Base-by-base conservation (phyloP, 1,140 invertebrate genomes). In the Hermetia illucens region DNA sequence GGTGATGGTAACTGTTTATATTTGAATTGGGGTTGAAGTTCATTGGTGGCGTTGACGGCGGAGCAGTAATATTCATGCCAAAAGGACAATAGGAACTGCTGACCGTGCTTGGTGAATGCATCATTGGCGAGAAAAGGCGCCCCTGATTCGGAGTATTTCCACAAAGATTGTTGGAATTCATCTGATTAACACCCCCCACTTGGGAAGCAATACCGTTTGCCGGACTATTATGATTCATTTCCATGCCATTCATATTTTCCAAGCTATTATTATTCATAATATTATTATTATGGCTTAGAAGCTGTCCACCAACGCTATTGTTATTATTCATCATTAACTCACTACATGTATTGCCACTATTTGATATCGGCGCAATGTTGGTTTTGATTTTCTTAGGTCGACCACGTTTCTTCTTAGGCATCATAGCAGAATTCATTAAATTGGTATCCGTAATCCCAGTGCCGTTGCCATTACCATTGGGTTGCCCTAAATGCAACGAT, bases 311-410 rank as follows among this genome's bases (percentile, higher is more conserved):
- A n/a, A n/a, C n/a, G n/a, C n/a, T n/a, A n/a, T 12, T 50, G 41
- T 34, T 37, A 29, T 5, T 52, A n/a, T n/a, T n/a, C n/a, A n/a
- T n/a, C n/a, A n/a, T n/a, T n/a, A n/a, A n/a, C n/a, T n/a, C n/a
- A n/a, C n/a, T n/a, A n/a, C n/a, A n/a, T n/a, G n/a, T n/a, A n/a
- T n/a, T n/a, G n/a, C n/a, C n/a, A n/a, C n/a, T n/a, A n/a, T n/a
- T n/a, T n/a, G n/a, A n/a, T n/a, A n/a, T n/a, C n/a, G n/a, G n/a
- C n/a, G n/a, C n/a, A n/a, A n/a, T n/a, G n/a, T n/a, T n/a, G 4
- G 74, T 66, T 42, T 79, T 70, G 2, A 86, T 75, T 58, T 89
- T 90, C 52, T 89, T 89, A 20, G 84, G 84, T 22, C 84, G 67
- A 6, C 84, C 84, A 30, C 84, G 62, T 46, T 86, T 86, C 55